These are phyloP conservation scores for Brenthis daphne DNA, from an alignment of 2,888 invertebrate species.

Conservation along the genomic window DNA sequence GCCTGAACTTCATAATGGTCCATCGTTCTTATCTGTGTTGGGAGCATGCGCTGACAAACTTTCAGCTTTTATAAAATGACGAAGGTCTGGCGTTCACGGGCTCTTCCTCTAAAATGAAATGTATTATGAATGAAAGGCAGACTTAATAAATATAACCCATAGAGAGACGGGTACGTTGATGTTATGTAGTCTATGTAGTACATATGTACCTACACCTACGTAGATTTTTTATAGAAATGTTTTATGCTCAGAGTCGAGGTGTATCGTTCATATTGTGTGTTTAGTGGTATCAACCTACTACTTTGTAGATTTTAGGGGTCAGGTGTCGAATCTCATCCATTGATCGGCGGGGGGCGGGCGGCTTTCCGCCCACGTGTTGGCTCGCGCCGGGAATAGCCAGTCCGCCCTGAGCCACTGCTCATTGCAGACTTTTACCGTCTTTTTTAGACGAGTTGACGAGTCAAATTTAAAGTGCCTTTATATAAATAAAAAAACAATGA, in stretches of 20 bases:
- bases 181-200: too few relatives aligned
- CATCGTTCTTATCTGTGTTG: too few relatives aligned
- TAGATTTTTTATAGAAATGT: background rate
- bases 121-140: too few relatives aligned
- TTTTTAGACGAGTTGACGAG: slow-evolving; percentile 15
- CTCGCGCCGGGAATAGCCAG: slow-evolving; percentile 77
- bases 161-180: too few relatives aligned
- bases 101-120: too few relatives aligned
- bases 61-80: too few relatives aligned
- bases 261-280: slow-evolving; percentile 19
- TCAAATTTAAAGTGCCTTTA: slow-evolving; percentile 32
- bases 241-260: slow-evolving; percentile 11
- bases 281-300: slow-evolving; percentile 18
- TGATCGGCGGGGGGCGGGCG: slow-evolving; percentile 69
- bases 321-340: slow-evolving; percentile 73
- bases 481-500: slow-evolving; percentile 6
- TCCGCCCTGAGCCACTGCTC: slow-evolving; percentile 64
- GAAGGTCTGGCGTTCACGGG: too few relatives aligned
- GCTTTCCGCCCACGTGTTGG: slow-evolving; percentile 70
- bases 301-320: slow-evolving; percentile 43
- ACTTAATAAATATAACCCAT: too few relatives aligned
- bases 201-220: too few relatives aligned
- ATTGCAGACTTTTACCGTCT: slow-evolving; percentile 47
- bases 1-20: too few relatives aligned
- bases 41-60: too few relatives aligned